A percentile compares a stretch with the other conserved stretches of the same genome.
These are phyloP conservation scores for Heterocephalus glaber DNA, from an alignment of 2,113 vertebrate species.

Conservation along the genomic window DNA sequence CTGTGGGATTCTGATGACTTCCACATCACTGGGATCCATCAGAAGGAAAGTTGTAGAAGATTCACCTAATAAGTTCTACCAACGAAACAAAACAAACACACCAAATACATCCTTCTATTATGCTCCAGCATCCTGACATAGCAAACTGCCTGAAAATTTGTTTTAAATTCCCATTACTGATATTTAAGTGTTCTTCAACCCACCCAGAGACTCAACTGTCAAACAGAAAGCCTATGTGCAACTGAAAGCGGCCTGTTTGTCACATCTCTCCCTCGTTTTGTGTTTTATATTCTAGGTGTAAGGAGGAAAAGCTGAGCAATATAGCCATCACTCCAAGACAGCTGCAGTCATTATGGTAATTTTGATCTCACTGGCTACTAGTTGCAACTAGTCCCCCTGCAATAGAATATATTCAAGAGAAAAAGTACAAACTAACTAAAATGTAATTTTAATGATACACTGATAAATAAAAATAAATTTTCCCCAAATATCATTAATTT, in stretches of 20 bases:
- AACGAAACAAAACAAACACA: constrained; percentile 95
- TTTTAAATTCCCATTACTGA: constrained; percentile 93
- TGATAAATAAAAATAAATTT: background rate
- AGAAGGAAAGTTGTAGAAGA: constrained; percentile 87
- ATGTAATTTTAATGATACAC: constrained; percentile 7
- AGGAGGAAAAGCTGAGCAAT: constrained; percentile 90
- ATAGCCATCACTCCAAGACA: constrained; percentile 91
- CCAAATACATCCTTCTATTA: constrained; percentile 92
- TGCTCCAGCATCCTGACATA: constrained; percentile 93
- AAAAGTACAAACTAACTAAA: background rate
- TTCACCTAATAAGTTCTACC: constrained; percentile 92
- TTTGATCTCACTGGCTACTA: constrained; percentile 91
- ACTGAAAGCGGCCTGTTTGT: constrained; percentile 92
- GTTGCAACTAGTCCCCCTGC: no score
- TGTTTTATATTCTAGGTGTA: constrained; percentile 90
- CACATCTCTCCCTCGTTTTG: constrained; percentile 86
- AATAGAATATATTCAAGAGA: no score
- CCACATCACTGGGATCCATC: constrained; percentile 87
- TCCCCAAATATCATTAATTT: background rate
- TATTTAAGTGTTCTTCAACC: constrained; percentile 92
- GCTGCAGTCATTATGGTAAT: constrained; percentile 88
- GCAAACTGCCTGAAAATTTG: constrained; percentile 96
- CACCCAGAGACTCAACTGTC: constrained; percentile 90
- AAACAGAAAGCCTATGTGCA: constrained; percentile 93
- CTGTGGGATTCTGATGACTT: constrained; percentile 86